These are phyloP conservation scores for Tyrophagus putrescentiae DNA, from an alignment of 1,140 invertebrate genomes.

Conservation along the genomic window DNA sequence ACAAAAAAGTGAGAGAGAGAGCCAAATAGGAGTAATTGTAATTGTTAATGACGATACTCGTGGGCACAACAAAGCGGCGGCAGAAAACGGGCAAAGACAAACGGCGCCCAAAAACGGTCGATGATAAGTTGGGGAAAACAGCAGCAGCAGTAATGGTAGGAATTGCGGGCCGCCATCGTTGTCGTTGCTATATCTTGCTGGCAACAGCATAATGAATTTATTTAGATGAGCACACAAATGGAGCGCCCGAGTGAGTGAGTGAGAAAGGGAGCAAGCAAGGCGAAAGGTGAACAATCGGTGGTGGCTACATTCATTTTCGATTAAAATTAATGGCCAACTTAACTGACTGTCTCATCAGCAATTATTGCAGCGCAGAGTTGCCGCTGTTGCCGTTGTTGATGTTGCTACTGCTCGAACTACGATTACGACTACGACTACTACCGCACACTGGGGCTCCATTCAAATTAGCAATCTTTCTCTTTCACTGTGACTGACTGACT, in stretches of 20 bases:
- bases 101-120: neutral
- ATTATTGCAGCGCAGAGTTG: neutral
- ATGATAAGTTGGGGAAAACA: neutral
- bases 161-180: neutral
- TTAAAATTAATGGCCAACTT: slow-evolving; percentile 11
- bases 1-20: too few species aligned
- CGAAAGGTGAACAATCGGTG: neutral
- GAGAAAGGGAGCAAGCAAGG: too few species aligned
- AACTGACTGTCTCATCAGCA: neutral
- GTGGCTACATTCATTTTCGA: neutral
- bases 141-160: neutral
- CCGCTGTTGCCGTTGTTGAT: too few species aligned
- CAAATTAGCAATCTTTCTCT: slow-evolving; percentile 9
- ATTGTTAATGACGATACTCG: slow-evolving; percentile 7
- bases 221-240: too few species aligned
- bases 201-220: neutral
- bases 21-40: slow-evolving; percentile 13
- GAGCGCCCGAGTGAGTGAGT: too few species aligned
- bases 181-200: neutral
- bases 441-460: neutral
- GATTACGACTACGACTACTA: neutral
- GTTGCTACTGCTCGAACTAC: too few species aligned
- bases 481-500: too few species aligned
- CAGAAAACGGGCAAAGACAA: neutral
- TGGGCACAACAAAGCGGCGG: neutral